phyloP scores from a whole-genome alignment of 2,113 vertebrate genomes.

The Anser brachyrhynchus region DNA sequence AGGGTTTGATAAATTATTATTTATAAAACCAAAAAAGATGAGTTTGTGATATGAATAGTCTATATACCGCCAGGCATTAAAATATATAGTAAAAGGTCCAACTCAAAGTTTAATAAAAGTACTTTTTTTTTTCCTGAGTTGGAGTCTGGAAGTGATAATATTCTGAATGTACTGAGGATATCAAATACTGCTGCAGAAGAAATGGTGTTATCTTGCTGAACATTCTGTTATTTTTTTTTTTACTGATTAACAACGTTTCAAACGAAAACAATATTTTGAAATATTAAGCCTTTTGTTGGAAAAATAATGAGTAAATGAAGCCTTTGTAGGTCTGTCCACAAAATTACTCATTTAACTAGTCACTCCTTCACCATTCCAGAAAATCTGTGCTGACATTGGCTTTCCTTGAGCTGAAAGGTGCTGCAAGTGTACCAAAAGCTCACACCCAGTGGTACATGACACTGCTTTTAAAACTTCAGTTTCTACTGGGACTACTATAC shows the following conservation, averaged over 20 bases:
- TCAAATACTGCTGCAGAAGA: neutral
- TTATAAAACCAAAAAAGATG: neutral
- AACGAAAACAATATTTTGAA: neutral
- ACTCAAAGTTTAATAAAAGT: neutral
- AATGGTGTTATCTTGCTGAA: neutral
- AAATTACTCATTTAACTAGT: neutral
- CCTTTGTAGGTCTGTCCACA: neutral
- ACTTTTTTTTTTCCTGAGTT: neutral
- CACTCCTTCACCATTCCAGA: neutral
- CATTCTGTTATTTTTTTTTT: neutral
- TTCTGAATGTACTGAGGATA: neutral
- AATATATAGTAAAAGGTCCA: neutral
- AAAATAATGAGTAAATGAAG: neutral
- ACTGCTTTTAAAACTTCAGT: neutral
- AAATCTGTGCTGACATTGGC: neutral
- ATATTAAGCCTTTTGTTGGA: neutral
- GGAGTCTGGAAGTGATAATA: neutral
- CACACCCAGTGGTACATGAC: neutral
- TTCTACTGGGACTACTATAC: neutral
- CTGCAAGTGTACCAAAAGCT: neutral
- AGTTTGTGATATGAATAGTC: neutral
- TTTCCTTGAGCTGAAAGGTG: neutral
- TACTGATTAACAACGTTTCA: neutral
- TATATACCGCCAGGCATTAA: neutral
- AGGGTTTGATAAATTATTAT: neutral